Conservation (phyloP, 2,797 vertebrate species). For the Buphagus erythrorhynchus region DNA sequence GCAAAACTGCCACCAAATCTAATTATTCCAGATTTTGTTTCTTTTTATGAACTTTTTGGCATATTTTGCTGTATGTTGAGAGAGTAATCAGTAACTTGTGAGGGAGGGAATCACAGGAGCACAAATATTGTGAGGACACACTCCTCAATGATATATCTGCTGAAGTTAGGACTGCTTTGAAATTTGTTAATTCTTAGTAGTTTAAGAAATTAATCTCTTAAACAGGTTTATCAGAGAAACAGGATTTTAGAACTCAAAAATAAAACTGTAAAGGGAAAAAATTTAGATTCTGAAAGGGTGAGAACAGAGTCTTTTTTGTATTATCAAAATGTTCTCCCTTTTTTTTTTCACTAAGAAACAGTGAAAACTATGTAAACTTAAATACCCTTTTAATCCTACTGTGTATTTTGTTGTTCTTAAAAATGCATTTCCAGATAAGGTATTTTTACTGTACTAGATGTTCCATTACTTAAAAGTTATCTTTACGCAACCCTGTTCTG, state of each 20-base stretch:
- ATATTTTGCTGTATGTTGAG: not conserved
- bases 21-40: not conserved
- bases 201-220: not conserved
- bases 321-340: not conserved
- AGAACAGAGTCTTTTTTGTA: not conserved
- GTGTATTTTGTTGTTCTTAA: not conserved
- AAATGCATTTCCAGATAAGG: not conserved
- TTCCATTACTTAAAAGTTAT: not conserved
- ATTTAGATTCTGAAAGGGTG: not conserved
- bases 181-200: constrained; percentile 10
- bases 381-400: not conserved
- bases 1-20: not conserved
- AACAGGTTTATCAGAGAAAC: not conserved
- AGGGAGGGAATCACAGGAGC: not conserved
- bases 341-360: not conserved
- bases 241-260: not conserved
- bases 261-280: not conserved
- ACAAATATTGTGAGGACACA: not conserved
- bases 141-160: not conserved
- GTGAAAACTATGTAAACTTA: not conserved
- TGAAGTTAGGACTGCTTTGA: not conserved
- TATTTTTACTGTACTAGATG: not conserved
- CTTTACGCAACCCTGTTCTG: not conserved
- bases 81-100: not conserved
- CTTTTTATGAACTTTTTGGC: not conserved